Percentiles rank a stretch among this genome's conserved stretches.
Conservation (phyloP, 2,888 invertebrate species). For the Baronia brevicornis region DNA sequence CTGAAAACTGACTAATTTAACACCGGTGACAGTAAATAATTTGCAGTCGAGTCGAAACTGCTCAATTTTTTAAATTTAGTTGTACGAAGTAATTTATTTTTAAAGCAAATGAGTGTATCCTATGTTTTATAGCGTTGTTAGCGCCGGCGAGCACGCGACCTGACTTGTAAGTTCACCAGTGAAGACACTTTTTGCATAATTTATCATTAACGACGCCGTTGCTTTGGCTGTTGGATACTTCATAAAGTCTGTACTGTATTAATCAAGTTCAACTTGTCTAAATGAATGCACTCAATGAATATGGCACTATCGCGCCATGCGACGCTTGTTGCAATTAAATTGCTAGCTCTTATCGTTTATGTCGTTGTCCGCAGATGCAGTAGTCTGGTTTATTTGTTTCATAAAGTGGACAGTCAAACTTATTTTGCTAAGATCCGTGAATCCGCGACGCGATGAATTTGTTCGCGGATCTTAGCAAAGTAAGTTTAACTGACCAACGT, state of each 20-base stretch:
- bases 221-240: slow-evolving; percentile 5
- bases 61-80: no score
- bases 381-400: no score
- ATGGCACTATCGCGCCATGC: slow-evolving; percentile 10
- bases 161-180: slow-evolving; percentile 11
- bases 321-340: slow-evolving; percentile 11
- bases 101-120: slow-evolving; percentile 3
- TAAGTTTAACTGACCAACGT: no score
- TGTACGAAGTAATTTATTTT: slow-evolving; percentile 1
- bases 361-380: no score
- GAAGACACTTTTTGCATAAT: slow-evolving; percentile 15
- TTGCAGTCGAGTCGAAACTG: no score
- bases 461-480: no score
- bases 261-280: slow-evolving; percentile 14
- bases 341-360: no score
- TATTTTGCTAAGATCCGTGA: no score
- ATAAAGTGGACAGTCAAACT: no score
- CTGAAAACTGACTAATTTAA: no score
- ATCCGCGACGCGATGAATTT: no score
- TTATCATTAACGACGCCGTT: slow-evolving; percentile 11
- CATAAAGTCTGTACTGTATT: slow-evolving; percentile 14
- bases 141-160: slow-evolving; percentile 6
- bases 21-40: no score
- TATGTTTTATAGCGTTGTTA: slow-evolving; percentile 8
- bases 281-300: slow-evolving; percentile 14